Evolutionary conservation across 2,888 invertebrate species (phyloP).

Genomic region (Phalera bucephala): DNA sequence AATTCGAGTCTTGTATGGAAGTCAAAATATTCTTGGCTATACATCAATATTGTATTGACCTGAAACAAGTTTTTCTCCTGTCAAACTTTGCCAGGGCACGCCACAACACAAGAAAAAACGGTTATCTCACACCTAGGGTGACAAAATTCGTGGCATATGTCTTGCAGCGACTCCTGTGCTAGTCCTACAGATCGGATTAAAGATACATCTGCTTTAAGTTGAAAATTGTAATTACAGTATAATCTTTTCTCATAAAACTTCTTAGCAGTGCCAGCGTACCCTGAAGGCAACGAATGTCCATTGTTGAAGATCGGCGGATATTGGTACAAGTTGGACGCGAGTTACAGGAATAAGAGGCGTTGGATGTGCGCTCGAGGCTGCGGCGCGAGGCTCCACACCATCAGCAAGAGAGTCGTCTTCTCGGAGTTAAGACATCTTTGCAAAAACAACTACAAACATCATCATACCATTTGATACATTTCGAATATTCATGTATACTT

Average conservation of each 20-base stretch:
- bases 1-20: too few relatives aligned
- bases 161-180: too few relatives aligned
- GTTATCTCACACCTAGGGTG: too few relatives aligned
- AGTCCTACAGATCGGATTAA: too few relatives aligned
- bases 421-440: slow-evolving; percentile 63
- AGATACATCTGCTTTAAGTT: too few relatives aligned
- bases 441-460: slow-evolving; percentile 37
- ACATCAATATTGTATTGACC: too few relatives aligned
- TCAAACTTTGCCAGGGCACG: too few relatives aligned
- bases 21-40: too few relatives aligned
- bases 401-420: slow-evolving; percentile 66
- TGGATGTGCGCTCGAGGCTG: slow-evolving; percentile 75
- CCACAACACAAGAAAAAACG: too few relatives aligned
- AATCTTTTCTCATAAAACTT: background rate
- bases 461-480: slow-evolving; percentile 49
- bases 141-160: too few relatives aligned
- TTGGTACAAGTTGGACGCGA: slow-evolving; percentile 67
- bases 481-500: too few relatives aligned
- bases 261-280: slow-evolving; percentile 10
- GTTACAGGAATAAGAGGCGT: slow-evolving; percentile 59
- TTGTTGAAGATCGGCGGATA: slow-evolving; percentile 62
- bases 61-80: too few relatives aligned
- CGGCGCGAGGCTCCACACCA: slow-evolving; percentile 68
- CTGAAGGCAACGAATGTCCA: slow-evolving; percentile 25
- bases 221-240: background rate